Conservation (phyloP, 2,113 vertebrate species). For the Scytalopus superciliaris region DNA sequence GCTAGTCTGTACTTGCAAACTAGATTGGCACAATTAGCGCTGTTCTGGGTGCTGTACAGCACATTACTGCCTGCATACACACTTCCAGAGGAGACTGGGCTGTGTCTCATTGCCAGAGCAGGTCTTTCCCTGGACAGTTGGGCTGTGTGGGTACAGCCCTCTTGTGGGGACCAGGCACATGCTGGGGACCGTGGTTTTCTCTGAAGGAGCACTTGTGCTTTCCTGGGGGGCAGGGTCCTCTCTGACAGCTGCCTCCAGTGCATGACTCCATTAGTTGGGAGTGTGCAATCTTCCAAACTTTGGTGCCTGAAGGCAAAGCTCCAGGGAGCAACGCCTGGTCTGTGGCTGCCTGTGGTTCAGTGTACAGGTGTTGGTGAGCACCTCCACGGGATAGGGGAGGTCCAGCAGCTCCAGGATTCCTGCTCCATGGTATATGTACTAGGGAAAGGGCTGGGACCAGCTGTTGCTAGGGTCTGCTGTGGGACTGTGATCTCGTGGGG, state of each 20-base stretch:
- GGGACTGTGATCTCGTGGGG: neutral
- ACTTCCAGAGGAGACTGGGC: neutral
- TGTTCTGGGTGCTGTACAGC: neutral
- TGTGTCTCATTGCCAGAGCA: neutral
- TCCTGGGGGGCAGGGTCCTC: neutral
- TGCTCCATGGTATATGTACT: neutral
- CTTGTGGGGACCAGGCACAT: neutral
- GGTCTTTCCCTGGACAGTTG: neutral
- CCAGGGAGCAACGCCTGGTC: neutral
- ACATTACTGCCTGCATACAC: rapidly evolving
- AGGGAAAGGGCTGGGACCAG: neutral
- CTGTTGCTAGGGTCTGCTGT: neutral
- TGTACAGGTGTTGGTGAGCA: neutral
- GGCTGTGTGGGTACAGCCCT: neutral
- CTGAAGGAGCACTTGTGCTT: neutral
- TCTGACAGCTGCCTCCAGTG: neutral
- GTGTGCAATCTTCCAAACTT: neutral
- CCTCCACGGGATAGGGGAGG: neutral
- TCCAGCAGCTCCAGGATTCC: neutral
- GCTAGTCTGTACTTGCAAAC: neutral
- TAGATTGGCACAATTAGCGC: neutral
- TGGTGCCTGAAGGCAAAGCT: neutral
- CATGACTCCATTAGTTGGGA: neutral
- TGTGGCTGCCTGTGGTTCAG: neutral
- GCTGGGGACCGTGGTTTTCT: rapidly evolving